Evolutionary conservation across 2,113 vertebrate genomes (phyloP), one percentile per base, ranked within the genome.

Genomic region (Macrotus californicus): DNA sequence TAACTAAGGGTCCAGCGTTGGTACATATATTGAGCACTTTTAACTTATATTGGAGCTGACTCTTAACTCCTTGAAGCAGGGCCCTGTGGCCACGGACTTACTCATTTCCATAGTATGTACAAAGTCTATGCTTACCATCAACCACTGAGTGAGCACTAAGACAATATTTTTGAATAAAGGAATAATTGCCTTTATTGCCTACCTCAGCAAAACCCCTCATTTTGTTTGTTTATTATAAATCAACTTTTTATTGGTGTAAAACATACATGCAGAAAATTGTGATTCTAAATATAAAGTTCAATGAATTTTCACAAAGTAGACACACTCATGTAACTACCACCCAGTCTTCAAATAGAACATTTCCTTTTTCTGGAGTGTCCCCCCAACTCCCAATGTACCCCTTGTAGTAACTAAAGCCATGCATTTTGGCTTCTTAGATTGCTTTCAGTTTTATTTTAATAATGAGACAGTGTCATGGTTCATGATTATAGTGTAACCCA

Each of bases 361-460:
- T 81, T 82, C n/a, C 59, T 59, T 67, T 95, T 21, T n/a, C 31
- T 46, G 34, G 41, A 77, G 46, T 7, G 9, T 2, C 21, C 54
- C 21, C 21, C 21, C 54, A 2, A 9, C 39, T n/a, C 52, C n/a
- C 22, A 26, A 12, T 4, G 2, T 13, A 76, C 9, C 36, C 5
- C 18, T 93, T 91, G 24, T 18, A 29, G 61, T 36, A 83, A 59
- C 56, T 59, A 36, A 48, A 61, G 19, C n/a, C 36, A 31, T 89
- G 36, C 41, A 59, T 81, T 70, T 85, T 77, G 48, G 75, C 77
- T 83, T 85, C 43, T 84, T 64, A 31, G 12, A 75, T 61, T 92
- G 52, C 31, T 46, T 14, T 89, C n/a, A 75, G 24, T 96, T 97
- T 95, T 84, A 95, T 75, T 92, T 94, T 95, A 95, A 82, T 92